These are phyloP conservation scores for Siderastrea siderea DNA, from an alignment of 92 coral and sea anemone genomes.

Conservation along the genomic window DNA sequence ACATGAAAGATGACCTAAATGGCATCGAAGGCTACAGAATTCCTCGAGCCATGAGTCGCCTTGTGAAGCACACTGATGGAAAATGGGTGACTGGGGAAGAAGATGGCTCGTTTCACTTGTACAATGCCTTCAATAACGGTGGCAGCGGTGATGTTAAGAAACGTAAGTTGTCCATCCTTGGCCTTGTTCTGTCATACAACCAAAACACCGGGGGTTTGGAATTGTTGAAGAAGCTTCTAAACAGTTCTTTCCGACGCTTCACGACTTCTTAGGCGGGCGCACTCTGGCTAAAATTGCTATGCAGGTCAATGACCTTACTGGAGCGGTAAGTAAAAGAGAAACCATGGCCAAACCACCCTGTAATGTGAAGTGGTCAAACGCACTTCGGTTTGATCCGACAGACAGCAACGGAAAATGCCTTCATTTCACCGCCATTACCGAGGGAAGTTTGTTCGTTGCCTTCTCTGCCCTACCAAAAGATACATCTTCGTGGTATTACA, in stretches of 20 bases:
- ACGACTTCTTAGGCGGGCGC: constrained; percentile 13
- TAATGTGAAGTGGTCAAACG: constrained; percentile 65
- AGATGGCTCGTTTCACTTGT: constrained; percentile 64
- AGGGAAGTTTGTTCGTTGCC: constrained; percentile 47
- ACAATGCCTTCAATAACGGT: constrained; percentile 61
- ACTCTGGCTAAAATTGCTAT: constrained; percentile 21
- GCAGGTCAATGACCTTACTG: not conserved
- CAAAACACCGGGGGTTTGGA: constrained; percentile 49
- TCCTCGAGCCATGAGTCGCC: constrained; percentile 21
- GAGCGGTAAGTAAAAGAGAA: not conserved
- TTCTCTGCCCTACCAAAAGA: constrained; percentile 51
- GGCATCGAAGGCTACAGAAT: constrained; percentile 40
- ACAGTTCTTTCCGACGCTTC: constrained; percentile 26
- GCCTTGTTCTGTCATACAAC: constrained; percentile 61
- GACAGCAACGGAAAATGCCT: constrained; percentile 63
- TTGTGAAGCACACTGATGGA: constrained; percentile 8
- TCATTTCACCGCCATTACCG: constrained; percentile 59
- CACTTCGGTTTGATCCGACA: constrained; percentile 62
- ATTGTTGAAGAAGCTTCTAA: constrained; percentile 24
- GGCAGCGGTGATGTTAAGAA: constrained; percentile 24
- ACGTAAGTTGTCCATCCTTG: constrained; percentile 60
- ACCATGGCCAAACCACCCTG: constrained; percentile 36
- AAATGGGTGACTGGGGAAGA: constrained; percentile 56
- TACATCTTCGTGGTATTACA: constrained; percentile 56
- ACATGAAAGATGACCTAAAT: constrained; percentile 34